Percentiles rank a stretch among this genome's conserved stretches.
Evolutionary conservation across 2,797 vertebrate genomes (phyloP).

Genomic region (Cyclura pinguis): DNA sequence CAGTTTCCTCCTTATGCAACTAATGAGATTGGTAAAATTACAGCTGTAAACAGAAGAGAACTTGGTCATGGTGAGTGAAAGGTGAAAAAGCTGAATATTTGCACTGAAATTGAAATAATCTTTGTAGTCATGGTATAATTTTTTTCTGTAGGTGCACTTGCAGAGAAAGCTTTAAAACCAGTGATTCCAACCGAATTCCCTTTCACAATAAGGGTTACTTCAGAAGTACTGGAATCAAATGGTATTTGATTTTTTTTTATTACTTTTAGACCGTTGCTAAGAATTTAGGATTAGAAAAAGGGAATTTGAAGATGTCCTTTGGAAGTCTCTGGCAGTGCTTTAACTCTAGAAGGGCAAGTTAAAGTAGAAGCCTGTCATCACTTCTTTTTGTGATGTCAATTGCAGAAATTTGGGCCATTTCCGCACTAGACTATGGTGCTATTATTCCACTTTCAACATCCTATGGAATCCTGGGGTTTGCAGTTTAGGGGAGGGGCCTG

Average conservation of each 20-base stretch:
- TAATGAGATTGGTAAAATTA: constrained; percentile 93
- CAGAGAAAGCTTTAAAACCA: constrained; percentile 93
- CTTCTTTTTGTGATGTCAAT: background rate
- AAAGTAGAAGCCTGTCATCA: background rate
- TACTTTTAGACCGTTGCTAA: constrained; percentile 23
- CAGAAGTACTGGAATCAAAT: constrained; percentile 98
- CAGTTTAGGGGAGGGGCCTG: no score
- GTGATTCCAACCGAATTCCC: constrained; percentile 95
- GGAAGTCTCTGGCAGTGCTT: background rate
- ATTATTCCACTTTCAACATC: no score
- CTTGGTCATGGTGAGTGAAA: constrained; percentile 92
- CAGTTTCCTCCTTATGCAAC: constrained; percentile 99
- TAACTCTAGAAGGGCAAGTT: background rate
- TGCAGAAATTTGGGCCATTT: background rate
- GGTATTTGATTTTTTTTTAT: constrained; percentile 76
- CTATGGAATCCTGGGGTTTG: no score
- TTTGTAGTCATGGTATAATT: constrained; percentile 52
- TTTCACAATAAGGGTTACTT: constrained; percentile 95
- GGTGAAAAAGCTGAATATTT: background rate
- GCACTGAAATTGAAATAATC: constrained; percentile 13
- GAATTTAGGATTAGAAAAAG: background rate
- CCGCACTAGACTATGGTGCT: no score
- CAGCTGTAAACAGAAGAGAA: constrained; percentile 91
- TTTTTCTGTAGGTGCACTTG: constrained; percentile 88
- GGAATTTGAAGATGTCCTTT: background rate